Evolutionary conservation across 2,888 invertebrate genomes (phyloP), one percentile per base, ranked within the genome.

Genomic region (Muscina levida): DNA sequence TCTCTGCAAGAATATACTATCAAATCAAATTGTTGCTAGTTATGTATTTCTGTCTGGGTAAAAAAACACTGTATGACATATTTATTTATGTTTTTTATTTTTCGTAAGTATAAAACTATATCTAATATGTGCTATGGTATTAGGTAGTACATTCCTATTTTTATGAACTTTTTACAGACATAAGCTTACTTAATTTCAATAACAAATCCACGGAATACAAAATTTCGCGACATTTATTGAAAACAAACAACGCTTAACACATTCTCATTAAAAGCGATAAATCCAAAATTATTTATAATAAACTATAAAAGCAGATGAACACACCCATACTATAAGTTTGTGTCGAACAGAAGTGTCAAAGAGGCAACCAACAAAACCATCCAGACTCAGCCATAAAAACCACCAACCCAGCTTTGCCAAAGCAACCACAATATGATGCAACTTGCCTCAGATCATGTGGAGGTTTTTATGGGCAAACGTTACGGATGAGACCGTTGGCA

Each of bases 371-470:
- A 46, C 51, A 39, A 53, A 22, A 53, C 17, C 22, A 53, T 6
- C 24, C 3, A 53, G 24, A 3, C 53, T 1, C 44, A 44, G 31
- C 8, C 13, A 22, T 67, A 72, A 83, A 77, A 74, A 39, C 72
- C 53, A 66, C 77, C 72, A 81, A 77, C 70, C 77, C 72, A 81
- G 75, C 22, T 66, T 56, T 17, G 67, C 59, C 57, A 75, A 74
- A n/a, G n/a, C 51, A 77, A 84, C 82, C 82, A 84, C 82, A 83
- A 82, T n/a, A 77, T 82, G 79, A 83, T 73, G 76, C 79, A 82
- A 81, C 77, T 66, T 77, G 66, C 67, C 71, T 57, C 57, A 71
- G 66, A 77, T 74, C 65, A 71, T 39, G 59, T 46, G 39, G 24
- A n/a, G 22, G 13, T 42, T 59, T 62, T 42, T 62, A 62, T 22